Base-by-base conservation (phyloP, 2,113 vertebrate species). In the Centrocercus urophasianus region DNA sequence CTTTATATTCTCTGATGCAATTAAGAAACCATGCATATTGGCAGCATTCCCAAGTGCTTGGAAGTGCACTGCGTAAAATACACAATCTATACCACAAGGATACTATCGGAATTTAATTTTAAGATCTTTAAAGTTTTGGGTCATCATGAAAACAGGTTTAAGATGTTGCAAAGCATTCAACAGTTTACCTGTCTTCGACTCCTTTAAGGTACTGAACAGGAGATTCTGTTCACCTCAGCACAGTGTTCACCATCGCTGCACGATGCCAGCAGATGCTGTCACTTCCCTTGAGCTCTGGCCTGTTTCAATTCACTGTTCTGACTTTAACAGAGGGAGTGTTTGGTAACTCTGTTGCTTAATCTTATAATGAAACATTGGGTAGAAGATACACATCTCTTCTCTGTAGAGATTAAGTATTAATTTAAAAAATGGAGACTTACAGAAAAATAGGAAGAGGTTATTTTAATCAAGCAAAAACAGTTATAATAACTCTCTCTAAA, bases 381-480 rank as follows among this genome's bases (percentile, higher is more conserved):
- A 88, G 40, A 69, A 84, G 79, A 81, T 75, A 61, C 0, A 0
- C 34, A 91, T 89, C 71, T 87, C 38, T 88, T 71, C 14, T 74
- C 70, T 54, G 59, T n/a, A 65, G 0, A 45, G 40, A 61, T 0
- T n/a, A 83, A 77, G 43, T 72, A 83, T 66, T 87, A 92, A 61
- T 42, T 94, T 89, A 75, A 93, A 92, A 93, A 96, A 95, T 72
- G 1, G 93, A 94, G 96, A 94, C 96, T 97, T 96, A 67, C 15
- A 95, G 88, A 84, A 95, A 96, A 92, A 92, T 96, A 97, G 82
- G 96, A 97, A 98, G 78, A 95, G 92, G 96, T 96, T 97, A 97
- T 97, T 98, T 98, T 98, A 98, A 97, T 98, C 95, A 96, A 97
- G 89, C 96, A 98, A 97, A 98, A 97, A 50, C 94, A 97, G 95